Evolutionary conservation across 2,113 vertebrate genomes (phyloP), one percentile per base, ranked within the genome.

Genomic region (Haemorhous mexicanus): DNA sequence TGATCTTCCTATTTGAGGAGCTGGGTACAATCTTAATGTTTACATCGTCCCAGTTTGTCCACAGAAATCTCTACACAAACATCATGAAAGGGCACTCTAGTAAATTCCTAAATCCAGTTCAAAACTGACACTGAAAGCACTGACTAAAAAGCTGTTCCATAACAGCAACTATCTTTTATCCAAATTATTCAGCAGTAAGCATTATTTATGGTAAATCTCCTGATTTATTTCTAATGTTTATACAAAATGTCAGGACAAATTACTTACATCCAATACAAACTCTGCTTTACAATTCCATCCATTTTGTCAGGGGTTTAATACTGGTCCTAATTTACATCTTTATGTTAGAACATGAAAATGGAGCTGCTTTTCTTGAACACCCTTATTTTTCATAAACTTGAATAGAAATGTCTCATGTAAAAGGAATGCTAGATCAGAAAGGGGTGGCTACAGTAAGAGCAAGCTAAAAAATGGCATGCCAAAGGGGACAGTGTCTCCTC

Each of bases 161-260:
- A 96, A 72, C 6, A 81, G 27, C 4, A 2, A 39, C 35, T 79
- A 44, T 61, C n/a, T 74, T 89, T 77, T 69, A 28, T 69, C 47
- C 30, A 59, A 53, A 35, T 84, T 82, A 87, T 83, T 83, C 81
- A 50, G 67, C 59, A 58, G 55, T 52, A 93, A 87, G 43, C 2
- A 0, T 59, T 37, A 84, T 41, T 61, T 78, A 41, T 55, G 78
- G 55, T 72, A 84, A 92, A 87, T 22, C 67, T 63, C 30, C 52
- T 86, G 80, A 92, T 90, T 92, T 95, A 89, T 89, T 93, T 84
- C 80, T 70, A 67, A 39, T 55, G 27, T 74, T 95, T 89, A 87
- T 86, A 89, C 55, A 67, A 88, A 95, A 74, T 33, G 27, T 75
- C 89, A 72, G 89, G 75, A 87, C 56, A 72, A 97, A 93, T 84